Conservation (phyloP, 2,113 vertebrate genomes). For the Phycodurus eques region DNA sequence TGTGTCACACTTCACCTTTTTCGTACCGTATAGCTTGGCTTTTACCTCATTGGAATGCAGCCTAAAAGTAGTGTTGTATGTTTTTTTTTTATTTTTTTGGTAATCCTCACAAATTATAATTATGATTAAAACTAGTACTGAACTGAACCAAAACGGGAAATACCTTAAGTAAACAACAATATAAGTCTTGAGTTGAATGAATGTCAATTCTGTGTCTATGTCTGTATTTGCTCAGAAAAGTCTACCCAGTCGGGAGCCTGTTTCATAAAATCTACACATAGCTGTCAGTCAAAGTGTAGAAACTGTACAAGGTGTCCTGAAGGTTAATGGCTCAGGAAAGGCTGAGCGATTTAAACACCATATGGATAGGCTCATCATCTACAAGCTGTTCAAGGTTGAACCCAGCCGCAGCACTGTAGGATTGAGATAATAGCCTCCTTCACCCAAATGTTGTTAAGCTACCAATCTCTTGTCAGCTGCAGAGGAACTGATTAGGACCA, state of each 20-base stretch:
- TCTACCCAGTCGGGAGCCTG: slow-evolving; percentile 11
- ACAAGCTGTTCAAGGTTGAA: slow-evolving; percentile 75
- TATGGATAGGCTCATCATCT: slow-evolving; percentile 74
- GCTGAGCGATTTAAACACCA: slow-evolving; percentile 72
- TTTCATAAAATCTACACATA: slow-evolving; percentile 32
- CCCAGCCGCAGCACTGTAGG: slow-evolving; percentile 70
- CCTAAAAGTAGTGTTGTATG: too few species aligned
- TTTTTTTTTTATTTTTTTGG: too few species aligned
- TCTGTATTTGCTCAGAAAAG: slow-evolving; percentile 1
- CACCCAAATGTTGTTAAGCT: slow-evolving; percentile 68
- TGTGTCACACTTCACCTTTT: too few species aligned
- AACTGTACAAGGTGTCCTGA: slow-evolving; percentile 69
- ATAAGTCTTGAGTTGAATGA: background rate
- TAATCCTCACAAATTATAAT: too few species aligned
- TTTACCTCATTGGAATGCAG: too few species aligned
- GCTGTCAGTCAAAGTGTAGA: slow-evolving; percentile 68
- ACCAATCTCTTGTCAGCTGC: slow-evolving; percentile 60
- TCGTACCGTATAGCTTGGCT: too few species aligned
- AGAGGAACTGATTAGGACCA: slow-evolving; percentile 54
- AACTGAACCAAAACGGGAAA: background rate
- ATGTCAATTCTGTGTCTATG: background rate
- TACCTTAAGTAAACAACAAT: background rate
- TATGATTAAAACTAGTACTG: background rate
- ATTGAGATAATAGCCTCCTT: slow-evolving; percentile 71
- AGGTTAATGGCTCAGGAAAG: slow-evolving; percentile 73